Evolutionary conservation across 1,140 invertebrate species (phyloP).

Genomic region (Drosophila nasuta): DNA sequence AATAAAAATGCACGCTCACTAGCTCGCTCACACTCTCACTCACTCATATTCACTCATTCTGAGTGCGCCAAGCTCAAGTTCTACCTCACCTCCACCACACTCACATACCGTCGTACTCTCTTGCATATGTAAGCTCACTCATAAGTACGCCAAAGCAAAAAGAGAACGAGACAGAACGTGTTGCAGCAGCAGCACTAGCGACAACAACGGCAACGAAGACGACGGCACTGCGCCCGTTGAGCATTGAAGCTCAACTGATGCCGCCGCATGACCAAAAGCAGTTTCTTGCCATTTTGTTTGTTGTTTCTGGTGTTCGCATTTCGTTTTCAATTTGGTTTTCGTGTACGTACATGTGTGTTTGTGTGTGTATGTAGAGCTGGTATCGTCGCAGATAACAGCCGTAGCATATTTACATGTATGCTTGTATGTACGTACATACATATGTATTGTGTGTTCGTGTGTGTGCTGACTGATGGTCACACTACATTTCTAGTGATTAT

Average conservation of each 20-base stretch:
- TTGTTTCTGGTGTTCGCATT: constrained; percentile 65
- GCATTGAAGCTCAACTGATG: constrained; percentile 76
- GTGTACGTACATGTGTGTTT: constrained; percentile 15
- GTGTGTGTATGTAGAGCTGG: constrained; percentile 39
- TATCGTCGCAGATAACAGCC: constrained; percentile 71
- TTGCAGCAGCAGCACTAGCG: background rate
- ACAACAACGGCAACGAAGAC: constrained; percentile 4
- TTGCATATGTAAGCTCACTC: constrained; percentile 10
- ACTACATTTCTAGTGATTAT: constrained; percentile 57
- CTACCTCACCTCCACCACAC: constrained; percentile 23
- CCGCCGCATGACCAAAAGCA: constrained; percentile 75
- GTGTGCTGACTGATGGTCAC: constrained; percentile 37
- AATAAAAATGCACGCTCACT: constrained; percentile 67
- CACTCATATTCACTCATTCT: constrained; percentile 8
- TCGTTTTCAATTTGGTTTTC: constrained; percentile 68
- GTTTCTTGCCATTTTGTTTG: constrained; percentile 75
- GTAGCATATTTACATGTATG: constrained; percentile 68
- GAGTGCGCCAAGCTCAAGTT: constrained; percentile 28
- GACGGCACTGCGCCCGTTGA: constrained; percentile 62
- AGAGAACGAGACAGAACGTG: constrained; percentile 13
- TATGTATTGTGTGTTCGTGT: constrained; percentile 6
- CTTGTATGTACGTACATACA: background rate
- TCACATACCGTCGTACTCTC: background rate
- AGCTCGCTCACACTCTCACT: background rate
- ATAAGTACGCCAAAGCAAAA: background rate